Evolutionary conservation across 2,888 invertebrate species (phyloP), one percentile per base, ranked within the genome.

Genomic region (Smittia aterrima): DNA sequence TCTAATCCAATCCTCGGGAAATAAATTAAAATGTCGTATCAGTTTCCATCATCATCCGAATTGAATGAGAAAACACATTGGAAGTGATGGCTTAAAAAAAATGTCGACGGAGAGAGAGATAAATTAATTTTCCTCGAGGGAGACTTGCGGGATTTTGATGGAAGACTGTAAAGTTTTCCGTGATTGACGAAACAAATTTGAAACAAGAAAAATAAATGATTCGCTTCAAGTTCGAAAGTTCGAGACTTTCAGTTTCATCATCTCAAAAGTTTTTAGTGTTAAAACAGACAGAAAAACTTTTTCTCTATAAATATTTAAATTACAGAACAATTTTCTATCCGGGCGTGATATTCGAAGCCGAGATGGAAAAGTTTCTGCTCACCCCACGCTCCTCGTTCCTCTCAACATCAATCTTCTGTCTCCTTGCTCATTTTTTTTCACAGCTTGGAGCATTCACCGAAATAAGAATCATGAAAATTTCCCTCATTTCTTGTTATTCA

Each of bases 261-360:
- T 66, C 40, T 13, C 7, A 53, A 53, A 4, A 4, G 13, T 22
- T 40, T 20, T 38, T 66, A 66, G 66, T 66, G 66, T 66, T 66
- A 66, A 66, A 66, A 24, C 40, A 66, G 66, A 66, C 66, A 66
- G 38, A 66, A 16, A 66, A 66, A 40, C 22, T 40, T 38, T 66
- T 66, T 66, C 32, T 66, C 22, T 9, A 66, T 66, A 66, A 66
- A 66, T 66, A 66, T 66, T 66, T 66, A 66, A 66, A 66, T 40
- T 66, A 32, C 66, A 66, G 32, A 27, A 66, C 38, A 38, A 38
- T 16, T 13, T 16, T 32, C 18, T 7, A 9, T 22, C 66, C 13
- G n/a, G 4, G 7, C 66, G n/a, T 11, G 32, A 32, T 11, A 38
- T 32, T 9, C 1, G 13, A 16, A 6, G 9, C 7, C 20, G 20